Evolutionary conservation across 1,140 invertebrate genomes (phyloP).

Genomic region (Lucilia sericata): DNA sequence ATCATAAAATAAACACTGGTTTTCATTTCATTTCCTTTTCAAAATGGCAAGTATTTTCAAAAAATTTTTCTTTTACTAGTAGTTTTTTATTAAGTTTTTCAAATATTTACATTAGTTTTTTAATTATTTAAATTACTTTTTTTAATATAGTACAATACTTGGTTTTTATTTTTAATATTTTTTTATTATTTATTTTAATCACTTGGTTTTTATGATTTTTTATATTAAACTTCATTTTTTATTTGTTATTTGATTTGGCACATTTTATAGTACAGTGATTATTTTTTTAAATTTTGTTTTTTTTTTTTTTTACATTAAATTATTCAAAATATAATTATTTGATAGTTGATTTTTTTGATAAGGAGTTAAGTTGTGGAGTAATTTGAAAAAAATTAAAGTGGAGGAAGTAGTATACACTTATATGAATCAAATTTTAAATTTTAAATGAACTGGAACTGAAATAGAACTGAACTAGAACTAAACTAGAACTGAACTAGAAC

Average conservation of each 20-base stretch:
- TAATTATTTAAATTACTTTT: background rate
- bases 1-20: background rate
- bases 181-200: background rate
- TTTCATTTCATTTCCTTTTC: background rate
- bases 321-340: background rate
- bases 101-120: background rate
- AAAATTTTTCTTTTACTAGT: background rate
- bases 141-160: too few relatives aligned
- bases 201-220: background rate
- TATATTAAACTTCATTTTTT: background rate
- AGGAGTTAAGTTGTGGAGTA: background rate
- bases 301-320: background rate
- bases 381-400: background rate
- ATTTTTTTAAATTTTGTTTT: background rate
- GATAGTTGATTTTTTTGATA: background rate
- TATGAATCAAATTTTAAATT: too few relatives aligned
- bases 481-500: too few relatives aligned
- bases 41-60: slow-evolving; percentile 39
- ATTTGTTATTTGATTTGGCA: slow-evolving; percentile 23
- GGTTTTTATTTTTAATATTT: background rate
- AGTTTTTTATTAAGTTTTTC: background rate
- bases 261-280: slow-evolving; percentile 15
- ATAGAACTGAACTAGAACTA: too few relatives aligned
- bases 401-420: too few relatives aligned
- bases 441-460: too few relatives aligned